Evolutionary conservation across 2,888 invertebrate genomes (phyloP).

Genomic region (Physocephala rufipes): DNA sequence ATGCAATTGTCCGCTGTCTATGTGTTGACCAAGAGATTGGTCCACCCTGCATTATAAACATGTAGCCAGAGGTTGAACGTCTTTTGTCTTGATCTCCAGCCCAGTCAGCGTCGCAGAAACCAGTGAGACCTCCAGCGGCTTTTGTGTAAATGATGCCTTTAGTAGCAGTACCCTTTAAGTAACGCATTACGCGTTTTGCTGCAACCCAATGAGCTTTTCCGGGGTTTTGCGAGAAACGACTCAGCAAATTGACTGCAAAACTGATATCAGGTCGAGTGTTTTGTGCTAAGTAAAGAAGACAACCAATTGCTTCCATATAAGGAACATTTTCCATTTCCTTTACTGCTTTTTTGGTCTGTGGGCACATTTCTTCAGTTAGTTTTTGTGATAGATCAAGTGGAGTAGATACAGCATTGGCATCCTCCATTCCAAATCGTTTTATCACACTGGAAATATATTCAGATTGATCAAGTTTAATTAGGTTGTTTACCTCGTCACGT

Average conservation of each 20-base stretch:
- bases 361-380: constrained; percentile 36
- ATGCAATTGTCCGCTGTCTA: constrained; percentile 37
- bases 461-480: constrained; percentile 37
- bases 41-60: constrained; percentile 34
- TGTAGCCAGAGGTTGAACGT: constrained; percentile 33
- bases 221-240: constrained; percentile 26
- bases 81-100: constrained; percentile 33
- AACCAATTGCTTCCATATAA: constrained; percentile 45
- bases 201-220: constrained; percentile 33
- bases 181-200: constrained; percentile 30
- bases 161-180: constrained; percentile 13
- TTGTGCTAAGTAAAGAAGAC: constrained; percentile 28
- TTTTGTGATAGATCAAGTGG: constrained; percentile 22
- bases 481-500: constrained; percentile 27
- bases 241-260: constrained; percentile 29
- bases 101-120: constrained; percentile 39
- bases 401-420: constrained; percentile 17
- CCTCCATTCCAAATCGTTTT: constrained; percentile 15
- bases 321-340: constrained; percentile 9
- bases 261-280: constrained; percentile 29
- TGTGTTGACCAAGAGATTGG: constrained; percentile 37
- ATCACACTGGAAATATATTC: constrained; percentile 33
- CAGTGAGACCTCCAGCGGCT: constrained; percentile 18
- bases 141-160: constrained; percentile 17
- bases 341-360: constrained; percentile 22